Conservation (phyloP, 2,797 vertebrate genomes). For the Sylvia borin region DNA sequence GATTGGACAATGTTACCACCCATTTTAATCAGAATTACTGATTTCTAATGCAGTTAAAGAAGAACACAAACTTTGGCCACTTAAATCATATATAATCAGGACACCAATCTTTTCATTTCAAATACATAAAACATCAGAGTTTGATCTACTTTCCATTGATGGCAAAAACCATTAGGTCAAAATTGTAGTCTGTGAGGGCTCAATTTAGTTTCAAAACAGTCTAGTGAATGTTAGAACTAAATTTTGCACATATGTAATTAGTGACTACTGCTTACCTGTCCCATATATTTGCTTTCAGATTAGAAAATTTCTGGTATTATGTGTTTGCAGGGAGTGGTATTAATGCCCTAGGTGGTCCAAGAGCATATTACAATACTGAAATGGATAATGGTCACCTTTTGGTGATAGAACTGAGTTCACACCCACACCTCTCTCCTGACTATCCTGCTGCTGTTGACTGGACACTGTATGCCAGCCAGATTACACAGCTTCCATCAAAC, state of each 20-base stretch:
- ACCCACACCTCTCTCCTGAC: background rate
- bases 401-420: constrained; percentile 32
- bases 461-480: constrained; percentile 6
- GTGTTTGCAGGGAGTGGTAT: constrained; percentile 49
- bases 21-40: background rate
- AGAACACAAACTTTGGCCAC: background rate
- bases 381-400: constrained; percentile 53
- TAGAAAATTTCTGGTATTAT: background rate
- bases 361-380: constrained; percentile 50
- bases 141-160: background rate
- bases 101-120: background rate
- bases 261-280: background rate
- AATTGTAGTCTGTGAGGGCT: background rate
- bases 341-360: background rate
- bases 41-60: background rate
- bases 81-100: background rate
- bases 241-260: background rate
- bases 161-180: background rate
- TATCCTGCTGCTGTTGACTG: constrained; percentile 26
- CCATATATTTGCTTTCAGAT: background rate
- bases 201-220: background rate
- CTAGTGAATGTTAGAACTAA: background rate
- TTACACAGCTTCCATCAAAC: background rate
- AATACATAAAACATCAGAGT: background rate
- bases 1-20: background rate